Conservation (phyloP, 2,888 invertebrate species). For the Acanthosoma haemorrhoidale region DNA sequence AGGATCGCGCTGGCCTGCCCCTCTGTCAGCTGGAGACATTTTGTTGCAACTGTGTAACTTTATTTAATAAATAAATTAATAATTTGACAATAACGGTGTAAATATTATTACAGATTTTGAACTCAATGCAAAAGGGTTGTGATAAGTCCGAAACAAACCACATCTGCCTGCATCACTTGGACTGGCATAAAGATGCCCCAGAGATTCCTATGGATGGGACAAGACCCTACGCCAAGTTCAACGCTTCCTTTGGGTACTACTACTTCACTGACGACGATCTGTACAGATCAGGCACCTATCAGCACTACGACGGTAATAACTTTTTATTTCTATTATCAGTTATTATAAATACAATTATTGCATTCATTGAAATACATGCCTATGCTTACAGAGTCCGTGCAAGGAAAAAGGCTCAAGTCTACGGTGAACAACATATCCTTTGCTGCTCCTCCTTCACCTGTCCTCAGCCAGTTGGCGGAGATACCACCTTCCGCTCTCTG, state of each 20-base stretch:
- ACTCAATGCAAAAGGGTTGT: not conserved
- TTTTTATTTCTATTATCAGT: not conserved
- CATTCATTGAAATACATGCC: too few species aligned
- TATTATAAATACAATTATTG: too few species aligned
- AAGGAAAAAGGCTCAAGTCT: not conserved
- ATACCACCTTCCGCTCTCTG: conserved; percentile 51
- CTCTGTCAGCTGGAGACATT: too few species aligned
- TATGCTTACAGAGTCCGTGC: not conserved
- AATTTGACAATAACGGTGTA: too few species aligned
- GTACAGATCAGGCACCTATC: not conserved
- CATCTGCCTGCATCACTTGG: not conserved
- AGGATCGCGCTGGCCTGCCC: too few species aligned
- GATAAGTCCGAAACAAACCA: not conserved
- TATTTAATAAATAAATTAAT: too few species aligned
- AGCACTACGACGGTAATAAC: not conserved
- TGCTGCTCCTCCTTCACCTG: conserved; percentile 66
- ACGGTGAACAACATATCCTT: conserved; percentile 63
- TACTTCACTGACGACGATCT: not conserved
- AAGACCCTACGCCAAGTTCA: not conserved
- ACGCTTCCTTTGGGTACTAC: not conserved
- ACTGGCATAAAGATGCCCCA: not conserved
- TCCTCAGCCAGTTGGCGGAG: conserved; percentile 64
- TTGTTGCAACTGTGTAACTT: too few species aligned
- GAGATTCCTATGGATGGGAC: not conserved
- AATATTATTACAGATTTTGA: not conserved